phyloP scores from a whole-genome alignment of 2,113 vertebrate genomes.

The Noctilio leporinus region DNA sequence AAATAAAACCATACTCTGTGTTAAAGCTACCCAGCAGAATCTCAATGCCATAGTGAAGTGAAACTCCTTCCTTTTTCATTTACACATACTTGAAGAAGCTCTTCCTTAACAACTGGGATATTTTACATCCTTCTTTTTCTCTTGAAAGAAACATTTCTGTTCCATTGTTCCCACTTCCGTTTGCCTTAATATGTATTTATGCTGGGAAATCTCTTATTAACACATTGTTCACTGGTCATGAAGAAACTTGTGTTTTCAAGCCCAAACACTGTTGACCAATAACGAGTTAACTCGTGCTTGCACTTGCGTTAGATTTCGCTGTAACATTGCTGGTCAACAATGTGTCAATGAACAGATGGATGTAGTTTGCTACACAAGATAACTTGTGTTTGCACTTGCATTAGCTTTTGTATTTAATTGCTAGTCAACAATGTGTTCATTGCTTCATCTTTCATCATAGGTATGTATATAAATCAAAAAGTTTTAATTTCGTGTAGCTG shows the following conservation, averaged over 20 bases:
- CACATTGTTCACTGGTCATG: no score
- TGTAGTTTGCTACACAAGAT: no score
- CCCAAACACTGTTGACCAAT: no score
- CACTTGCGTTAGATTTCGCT: no score
- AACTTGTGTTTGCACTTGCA: no score
- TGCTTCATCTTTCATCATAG: not conserved
- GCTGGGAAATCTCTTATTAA: constrained; percentile 23
- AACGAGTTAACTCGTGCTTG: no score
- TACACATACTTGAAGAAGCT: not conserved
- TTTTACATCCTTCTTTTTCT: not conserved
- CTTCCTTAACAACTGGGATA: not conserved
- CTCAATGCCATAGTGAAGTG: not conserved
- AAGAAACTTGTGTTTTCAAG: no score
- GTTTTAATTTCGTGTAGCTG: not conserved
- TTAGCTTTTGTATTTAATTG: no score
- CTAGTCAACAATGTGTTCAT: no score
- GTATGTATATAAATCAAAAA: not conserved
- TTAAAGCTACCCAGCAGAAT: not conserved
- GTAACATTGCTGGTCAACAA: no score
- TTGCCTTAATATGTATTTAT: not conserved
- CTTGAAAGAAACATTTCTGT: not conserved
- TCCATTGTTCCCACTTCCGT: not conserved
- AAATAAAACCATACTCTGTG: constrained; percentile 17
- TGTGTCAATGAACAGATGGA: no score
- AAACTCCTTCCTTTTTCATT: not conserved